phyloP scores from a whole-genome alignment of 2,888 invertebrate species.

The Ganaspis brasiliensis region DNA sequence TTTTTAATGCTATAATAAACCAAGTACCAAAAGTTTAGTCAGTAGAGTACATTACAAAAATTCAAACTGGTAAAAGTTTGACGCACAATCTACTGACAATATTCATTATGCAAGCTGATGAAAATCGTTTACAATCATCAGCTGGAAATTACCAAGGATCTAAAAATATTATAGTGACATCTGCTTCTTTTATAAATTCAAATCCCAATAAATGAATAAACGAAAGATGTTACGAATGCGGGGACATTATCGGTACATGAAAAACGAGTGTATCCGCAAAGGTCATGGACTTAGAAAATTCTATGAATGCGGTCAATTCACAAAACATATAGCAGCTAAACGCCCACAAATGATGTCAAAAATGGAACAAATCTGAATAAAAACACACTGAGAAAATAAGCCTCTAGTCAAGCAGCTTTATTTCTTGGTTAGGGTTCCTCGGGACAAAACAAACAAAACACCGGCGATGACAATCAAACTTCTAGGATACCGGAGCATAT shows the following conservation, averaged over 20 bases:
- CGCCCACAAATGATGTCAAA: slow-evolving; percentile 21
- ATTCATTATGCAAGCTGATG: slow-evolving; percentile 9
- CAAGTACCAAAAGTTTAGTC: too few species aligned
- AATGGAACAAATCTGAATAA: not conserved
- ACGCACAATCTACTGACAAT: slow-evolving; percentile 49
- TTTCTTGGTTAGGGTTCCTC: too few species aligned
- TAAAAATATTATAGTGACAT: not conserved
- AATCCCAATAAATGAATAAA: not conserved
- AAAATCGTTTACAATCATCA: slow-evolving; percentile 24
- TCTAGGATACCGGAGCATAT: too few species aligned
- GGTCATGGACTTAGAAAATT: slow-evolving; percentile 48
- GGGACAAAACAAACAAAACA: too few species aligned
- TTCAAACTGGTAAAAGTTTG: slow-evolving; percentile 43
- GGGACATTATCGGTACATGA: slow-evolving; percentile 52
- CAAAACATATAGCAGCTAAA: slow-evolving; percentile 28
- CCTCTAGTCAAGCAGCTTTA: too few species aligned
- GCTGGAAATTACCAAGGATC: not conserved
- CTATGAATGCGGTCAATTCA: slow-evolving; percentile 45
- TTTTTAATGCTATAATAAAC: slow-evolving; percentile 46
- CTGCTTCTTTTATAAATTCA: not conserved
- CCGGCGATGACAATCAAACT: too few species aligned
- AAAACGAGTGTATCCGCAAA: slow-evolving; percentile 49
- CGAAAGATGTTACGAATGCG: slow-evolving; percentile 53
- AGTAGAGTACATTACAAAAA: slow-evolving; percentile 13
- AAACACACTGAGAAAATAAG: too few species aligned